phyloP scores from a whole-genome alignment of 1,140 invertebrate species.

The Drosophila repleta region DNA sequence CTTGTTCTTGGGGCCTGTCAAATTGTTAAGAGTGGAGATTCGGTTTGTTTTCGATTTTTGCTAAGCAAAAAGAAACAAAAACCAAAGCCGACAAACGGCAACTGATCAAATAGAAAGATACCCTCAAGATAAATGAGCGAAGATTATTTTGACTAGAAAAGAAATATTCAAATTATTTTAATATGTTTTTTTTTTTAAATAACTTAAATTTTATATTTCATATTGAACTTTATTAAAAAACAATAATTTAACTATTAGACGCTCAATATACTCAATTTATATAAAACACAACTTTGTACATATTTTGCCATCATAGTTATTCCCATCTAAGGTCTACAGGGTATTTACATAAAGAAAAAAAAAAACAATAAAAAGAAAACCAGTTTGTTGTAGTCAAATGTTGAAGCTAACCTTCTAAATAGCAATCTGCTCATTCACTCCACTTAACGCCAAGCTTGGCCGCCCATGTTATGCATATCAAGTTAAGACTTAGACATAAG shows the following conservation, averaged over 20 bases:
- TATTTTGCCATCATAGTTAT: neutral
- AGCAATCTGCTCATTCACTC: slow-evolving; percentile 60
- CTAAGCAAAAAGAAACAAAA: slow-evolving; percentile 2
- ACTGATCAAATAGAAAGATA: neutral
- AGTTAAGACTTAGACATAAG: slow-evolving; percentile 52
- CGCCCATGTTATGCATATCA: slow-evolving; percentile 79
- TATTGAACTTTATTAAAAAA: no score
- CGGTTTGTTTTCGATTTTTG: slow-evolving; percentile 18
- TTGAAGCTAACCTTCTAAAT: slow-evolving; percentile 71
- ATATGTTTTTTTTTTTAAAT: no score
- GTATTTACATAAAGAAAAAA: neutral
- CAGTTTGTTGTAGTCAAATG: slow-evolving; percentile 19
- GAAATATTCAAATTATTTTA: no score
- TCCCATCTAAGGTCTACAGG: neutral
- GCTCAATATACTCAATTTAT: no score
- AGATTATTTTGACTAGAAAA: no score
- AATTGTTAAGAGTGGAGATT: slow-evolving; percentile 6
- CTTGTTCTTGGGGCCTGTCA: neutral
- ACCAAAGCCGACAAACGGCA: neutral
- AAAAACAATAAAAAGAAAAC: slow-evolving; percentile 7
- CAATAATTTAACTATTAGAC: no score
- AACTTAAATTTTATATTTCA: no score
- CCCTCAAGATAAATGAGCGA: no score
- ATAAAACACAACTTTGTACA: no score
- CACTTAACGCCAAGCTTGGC: slow-evolving; percentile 62